Evolutionary conservation across 1,140 invertebrate species (phyloP), one percentile per base, ranked within the genome.

Genomic region (Drosophila azteca): DNA sequence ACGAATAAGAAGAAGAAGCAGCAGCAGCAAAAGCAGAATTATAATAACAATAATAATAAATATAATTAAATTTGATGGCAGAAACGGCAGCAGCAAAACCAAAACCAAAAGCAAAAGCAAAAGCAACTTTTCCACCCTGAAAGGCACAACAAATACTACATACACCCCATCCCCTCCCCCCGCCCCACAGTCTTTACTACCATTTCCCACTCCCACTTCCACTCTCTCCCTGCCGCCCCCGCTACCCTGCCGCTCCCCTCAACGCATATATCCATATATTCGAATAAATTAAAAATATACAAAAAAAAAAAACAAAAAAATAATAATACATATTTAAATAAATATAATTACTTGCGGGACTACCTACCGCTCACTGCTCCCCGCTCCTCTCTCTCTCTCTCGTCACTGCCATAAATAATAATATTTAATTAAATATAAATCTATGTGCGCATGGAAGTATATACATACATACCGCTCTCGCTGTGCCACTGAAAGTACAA

Each of bases 341-440:
- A 82, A 85, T 85, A 85, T 87, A 85, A 85, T 87, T 82, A 87
- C 70, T 68, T 70, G 49, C 26, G 65, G 51, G 60, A 60, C 53
- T 6, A 4, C 29, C 29, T n/a, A 39, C 22, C 50, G 51, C 64
- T 62, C 60, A 4, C 24, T 22, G 11, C 45, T 22, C 24, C 15
- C 4, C 0, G 0, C 24, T 24, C 26, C 43, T 29, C 35, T 2
- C 41, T 44, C 63, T 29, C 67, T 8, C 17, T 31, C 24, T 7
- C 26, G 15, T 52, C 54, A 39, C 58, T 52, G 73, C 68, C 82
- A 87, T 87, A 87, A 87, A 87, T 87, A 87, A 87, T 87, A 82
- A 87, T 87, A 87, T 87, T 87, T 88, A 88, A 85, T 85, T 87
- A 84, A 84, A 82, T 84, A 87, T 87, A 82, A 85, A 87, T 74